These are phyloP conservation scores for Lasius platythorax DNA, from an alignment of 2,888 invertebrate genomes.

Conservation along the genomic window DNA sequence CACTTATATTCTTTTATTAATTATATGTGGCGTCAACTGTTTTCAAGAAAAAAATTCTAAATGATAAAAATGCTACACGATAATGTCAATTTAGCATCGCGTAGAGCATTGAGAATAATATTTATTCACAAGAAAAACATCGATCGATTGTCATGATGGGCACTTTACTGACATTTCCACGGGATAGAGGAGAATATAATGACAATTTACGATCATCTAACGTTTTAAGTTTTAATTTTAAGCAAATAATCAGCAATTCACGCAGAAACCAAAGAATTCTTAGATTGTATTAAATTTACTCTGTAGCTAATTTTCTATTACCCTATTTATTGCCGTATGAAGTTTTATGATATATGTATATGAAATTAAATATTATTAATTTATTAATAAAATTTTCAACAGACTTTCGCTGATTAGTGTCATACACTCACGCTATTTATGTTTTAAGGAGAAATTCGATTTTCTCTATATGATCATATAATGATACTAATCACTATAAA, in stretches of 20 bases:
- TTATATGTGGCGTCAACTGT: not conserved
- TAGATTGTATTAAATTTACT: not conserved
- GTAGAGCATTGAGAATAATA: not conserved
- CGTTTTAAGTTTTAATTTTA: not conserved
- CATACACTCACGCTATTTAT: not conserved
- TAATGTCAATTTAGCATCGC: not conserved
- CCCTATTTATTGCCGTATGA: not conserved
- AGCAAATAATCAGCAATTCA: not conserved
- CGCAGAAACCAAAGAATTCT: not conserved
- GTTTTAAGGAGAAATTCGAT: slow-evolving; percentile 7
- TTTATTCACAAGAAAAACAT: not conserved
- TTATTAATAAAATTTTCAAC: not conserved
- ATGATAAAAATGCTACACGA: not conserved
- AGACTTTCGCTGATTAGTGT: slow-evolving; percentile 2
- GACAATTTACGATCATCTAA: not conserved
- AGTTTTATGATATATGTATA: not conserved
- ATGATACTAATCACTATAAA: slow-evolving; percentile 13
- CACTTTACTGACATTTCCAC: not conserved
- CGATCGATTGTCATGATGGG: not conserved
- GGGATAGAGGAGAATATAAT: not conserved
- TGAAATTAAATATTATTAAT: not conserved
- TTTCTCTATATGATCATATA: not conserved
- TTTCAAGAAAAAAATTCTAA: not conserved
- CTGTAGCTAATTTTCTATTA: not conserved
- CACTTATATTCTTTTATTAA: not conserved